phyloP scores from a whole-genome alignment of 2,113 vertebrate genomes.

The Xerus inauris region DNA sequence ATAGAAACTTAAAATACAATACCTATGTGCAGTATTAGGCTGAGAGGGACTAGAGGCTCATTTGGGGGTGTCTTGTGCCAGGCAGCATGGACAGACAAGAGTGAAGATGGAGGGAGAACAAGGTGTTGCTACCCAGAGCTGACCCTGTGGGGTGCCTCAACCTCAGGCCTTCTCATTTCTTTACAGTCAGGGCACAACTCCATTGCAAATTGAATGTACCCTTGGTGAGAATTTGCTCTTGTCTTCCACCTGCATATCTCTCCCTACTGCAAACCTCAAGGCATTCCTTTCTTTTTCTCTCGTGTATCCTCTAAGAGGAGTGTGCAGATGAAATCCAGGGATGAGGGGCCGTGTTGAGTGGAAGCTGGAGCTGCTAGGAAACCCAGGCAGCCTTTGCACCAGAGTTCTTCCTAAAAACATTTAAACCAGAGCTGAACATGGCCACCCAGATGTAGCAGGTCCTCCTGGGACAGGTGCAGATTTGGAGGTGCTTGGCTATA shows the following conservation, averaged over 20 bases:
- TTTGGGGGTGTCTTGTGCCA: rapidly evolving
- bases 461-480: not conserved
- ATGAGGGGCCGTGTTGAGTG: rapidly evolving
- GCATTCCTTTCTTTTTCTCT: not conserved
- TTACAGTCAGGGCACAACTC: not conserved
- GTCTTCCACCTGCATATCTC: not conserved
- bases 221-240: not conserved
- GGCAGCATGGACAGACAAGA: not conserved
- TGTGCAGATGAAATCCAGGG: not conserved
- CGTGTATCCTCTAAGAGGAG: not conserved
- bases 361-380: rapidly evolving
- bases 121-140: rapidly evolving
- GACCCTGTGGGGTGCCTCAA: rapidly evolving
- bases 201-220: not conserved
- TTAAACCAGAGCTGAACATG: not conserved
- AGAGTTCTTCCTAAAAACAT: too few relatives aligned
- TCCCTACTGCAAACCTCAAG: not conserved
- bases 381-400: not conserved
- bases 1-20: not conserved
- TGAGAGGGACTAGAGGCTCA: not conserved
- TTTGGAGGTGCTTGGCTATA: too few relatives aligned
- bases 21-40: not conserved
- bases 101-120: too few relatives aligned
- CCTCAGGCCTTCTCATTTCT: not conserved
- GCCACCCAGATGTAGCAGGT: not conserved